Base-by-base conservation (phyloP, 2,888 invertebrate genomes). In the Pegoplata infirma region DNA sequence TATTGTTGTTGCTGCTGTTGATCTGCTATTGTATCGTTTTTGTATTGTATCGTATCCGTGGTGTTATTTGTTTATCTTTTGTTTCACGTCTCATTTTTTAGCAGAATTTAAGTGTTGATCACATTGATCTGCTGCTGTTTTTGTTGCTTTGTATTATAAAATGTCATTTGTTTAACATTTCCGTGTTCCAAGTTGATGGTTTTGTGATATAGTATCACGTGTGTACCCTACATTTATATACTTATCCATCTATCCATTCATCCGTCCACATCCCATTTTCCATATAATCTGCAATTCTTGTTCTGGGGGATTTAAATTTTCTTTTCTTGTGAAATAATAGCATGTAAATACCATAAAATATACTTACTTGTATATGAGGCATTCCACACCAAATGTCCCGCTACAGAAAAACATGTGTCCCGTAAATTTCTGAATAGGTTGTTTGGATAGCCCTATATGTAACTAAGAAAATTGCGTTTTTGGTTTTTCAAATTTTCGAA, bases 141-240 rank as follows among this genome's bases (percentile, higher is more conserved):
- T 19, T 8, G 21, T 40, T 53, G 23, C 12, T 55, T 16, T 32
- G 32, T 55, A 63, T 49, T 55, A 68, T 59, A 69, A 66, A 66
- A 40, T 80, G 76, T 67, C 76, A 76, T 76, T 66, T 64, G 47
- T 74, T 69, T 56, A 72, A 68, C 67, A 68, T 72, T 76, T 68
- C 75, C 72, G 53, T 72, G 47, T 64, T 55, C 53, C 55, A 68
- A 58, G 51, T 53, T 73, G 75, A 68, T 63, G 75, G 46, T 71
- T 53, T 17, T 28, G 46, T 67, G 61, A 53, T 58, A 49, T 64
- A 55, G 49, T 53, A 68, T 56, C 80, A 76, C 68, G 72, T 76
- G 76, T 51, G 64, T 64, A 12, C 46, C 49, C 53, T 8, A 56
- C 17, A 58, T 58, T n/a, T n/a, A n/a, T n/a, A 61, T 61, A 67